These are phyloP conservation scores for Asarcornis scutulata DNA, from an alignment of 2,113 vertebrate species.

Conservation along the genomic window DNA sequence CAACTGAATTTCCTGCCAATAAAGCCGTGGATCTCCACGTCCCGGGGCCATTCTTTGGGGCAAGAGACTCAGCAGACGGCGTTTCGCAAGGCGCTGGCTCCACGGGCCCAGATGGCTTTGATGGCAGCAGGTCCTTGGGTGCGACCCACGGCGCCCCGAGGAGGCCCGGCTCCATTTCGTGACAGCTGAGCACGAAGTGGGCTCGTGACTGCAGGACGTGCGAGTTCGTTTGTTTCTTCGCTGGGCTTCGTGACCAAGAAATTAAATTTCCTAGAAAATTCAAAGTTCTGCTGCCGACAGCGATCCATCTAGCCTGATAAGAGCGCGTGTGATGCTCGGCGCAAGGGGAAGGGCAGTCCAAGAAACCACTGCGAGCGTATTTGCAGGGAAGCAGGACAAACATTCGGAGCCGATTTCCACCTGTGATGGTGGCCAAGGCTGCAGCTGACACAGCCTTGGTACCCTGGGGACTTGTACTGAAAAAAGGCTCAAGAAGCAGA, in stretches of 20 bases:
- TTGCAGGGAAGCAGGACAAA: background rate
- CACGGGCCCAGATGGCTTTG: background rate
- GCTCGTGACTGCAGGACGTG: background rate
- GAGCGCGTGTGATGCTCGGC: background rate
- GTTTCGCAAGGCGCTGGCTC: fast-evolving
- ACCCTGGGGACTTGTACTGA: background rate
- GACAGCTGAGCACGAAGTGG: fast-evolving
- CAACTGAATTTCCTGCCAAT: background rate
- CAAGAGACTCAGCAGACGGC: background rate
- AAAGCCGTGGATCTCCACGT: background rate
- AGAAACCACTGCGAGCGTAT: background rate
- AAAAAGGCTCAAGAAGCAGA: constrained; percentile 29
- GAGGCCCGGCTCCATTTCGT: fast-evolving
- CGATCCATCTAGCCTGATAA: background rate
- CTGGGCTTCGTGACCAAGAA: background rate
- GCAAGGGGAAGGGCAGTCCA: background rate
- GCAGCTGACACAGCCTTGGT: background rate
- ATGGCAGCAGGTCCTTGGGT: fast-evolving
- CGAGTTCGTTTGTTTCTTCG: background rate
- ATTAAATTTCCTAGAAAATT: background rate
- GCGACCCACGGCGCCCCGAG: fast-evolving
- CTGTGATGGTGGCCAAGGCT: background rate
- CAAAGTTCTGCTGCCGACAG: background rate
- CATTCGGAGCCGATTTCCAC: background rate
- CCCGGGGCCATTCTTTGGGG: background rate